These are phyloP conservation scores for Cataglyphis livida DNA, from an alignment of 2,888 invertebrate species.

Conservation along the genomic window DNA sequence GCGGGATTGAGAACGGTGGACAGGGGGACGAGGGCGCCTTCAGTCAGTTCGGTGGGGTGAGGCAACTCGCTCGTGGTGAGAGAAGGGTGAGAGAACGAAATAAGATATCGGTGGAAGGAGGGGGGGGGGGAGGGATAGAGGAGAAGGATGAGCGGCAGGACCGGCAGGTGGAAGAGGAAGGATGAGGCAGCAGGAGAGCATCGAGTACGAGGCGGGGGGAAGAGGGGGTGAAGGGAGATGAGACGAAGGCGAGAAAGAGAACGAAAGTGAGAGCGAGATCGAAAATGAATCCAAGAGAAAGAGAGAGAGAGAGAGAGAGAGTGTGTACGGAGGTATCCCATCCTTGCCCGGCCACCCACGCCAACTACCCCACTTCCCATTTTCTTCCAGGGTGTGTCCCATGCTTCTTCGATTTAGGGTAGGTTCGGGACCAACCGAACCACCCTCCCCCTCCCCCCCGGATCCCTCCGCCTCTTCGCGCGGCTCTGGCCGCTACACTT, in stretches of 20 bases:
- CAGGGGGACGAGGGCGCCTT: slow-evolving; percentile 42
- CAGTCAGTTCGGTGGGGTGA: slow-evolving; percentile 56
- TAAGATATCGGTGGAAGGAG: slow-evolving; percentile 75
- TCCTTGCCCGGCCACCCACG: slow-evolving; percentile 61
- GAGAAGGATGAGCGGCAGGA: slow-evolving; percentile 45
- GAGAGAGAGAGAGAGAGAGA: slow-evolving; percentile 6
- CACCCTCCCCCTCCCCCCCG: slow-evolving; percentile 16
- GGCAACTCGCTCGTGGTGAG: slow-evolving; percentile 51
- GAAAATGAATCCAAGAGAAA: slow-evolving; percentile 21
- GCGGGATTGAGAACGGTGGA: slow-evolving; percentile 51
- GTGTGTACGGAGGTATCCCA: slow-evolving; percentile 53
- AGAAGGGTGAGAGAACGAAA: slow-evolving; percentile 71
- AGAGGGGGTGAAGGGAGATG: background rate
- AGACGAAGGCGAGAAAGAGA: slow-evolving; percentile 41
- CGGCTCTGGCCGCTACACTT: slow-evolving; percentile 8
- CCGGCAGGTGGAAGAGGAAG: slow-evolving; percentile 52
- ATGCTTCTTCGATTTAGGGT: slow-evolving; percentile 82
- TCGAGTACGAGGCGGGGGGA: slow-evolving; percentile 2
- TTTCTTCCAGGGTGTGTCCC: slow-evolving; percentile 82
- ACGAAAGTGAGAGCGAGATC: slow-evolving; percentile 32
- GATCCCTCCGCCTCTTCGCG: slow-evolving; percentile 25
- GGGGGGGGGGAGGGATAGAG: slow-evolving; percentile 12
- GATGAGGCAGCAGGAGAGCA: slow-evolving; percentile 43
- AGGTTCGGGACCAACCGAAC: slow-evolving; percentile 76
- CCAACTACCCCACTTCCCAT: slow-evolving; percentile 75